A percentile compares a stretch with the other conserved stretches of the same genome.
Conservation (phyloP, 2,113 vertebrate genomes). For the Xyliphius kryptos region DNA sequence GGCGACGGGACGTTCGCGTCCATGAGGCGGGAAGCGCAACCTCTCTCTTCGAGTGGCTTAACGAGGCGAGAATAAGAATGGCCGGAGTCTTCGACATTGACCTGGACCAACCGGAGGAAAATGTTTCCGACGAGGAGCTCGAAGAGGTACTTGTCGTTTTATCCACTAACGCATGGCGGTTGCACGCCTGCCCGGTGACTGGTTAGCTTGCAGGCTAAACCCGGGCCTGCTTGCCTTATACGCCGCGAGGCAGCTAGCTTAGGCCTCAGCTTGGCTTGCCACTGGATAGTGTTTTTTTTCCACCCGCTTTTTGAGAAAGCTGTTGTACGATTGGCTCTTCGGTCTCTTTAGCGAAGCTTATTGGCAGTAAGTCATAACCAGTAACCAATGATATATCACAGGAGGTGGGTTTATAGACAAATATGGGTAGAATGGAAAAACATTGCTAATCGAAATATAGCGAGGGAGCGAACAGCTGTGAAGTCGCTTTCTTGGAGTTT, state of each 20-base stretch:
- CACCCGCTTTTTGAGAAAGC: slow-evolving; percentile 11
- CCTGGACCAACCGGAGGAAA: slow-evolving; percentile 87
- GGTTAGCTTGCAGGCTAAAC: slow-evolving; percentile 38
- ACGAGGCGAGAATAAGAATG: too few species aligned
- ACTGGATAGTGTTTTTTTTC: slow-evolving; percentile 4
- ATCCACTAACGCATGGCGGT: slow-evolving; percentile 40
- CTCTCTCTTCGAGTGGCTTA: slow-evolving; percentile 1
- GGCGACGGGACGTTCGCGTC: slow-evolving; percentile 68
- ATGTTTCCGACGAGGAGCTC: slow-evolving; percentile 81
- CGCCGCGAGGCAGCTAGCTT: slow-evolving; percentile 37
- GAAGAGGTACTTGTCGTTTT: slow-evolving; percentile 73
- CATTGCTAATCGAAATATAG: not conserved
- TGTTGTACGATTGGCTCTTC: not conserved
- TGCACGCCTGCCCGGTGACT: slow-evolving; percentile 16
- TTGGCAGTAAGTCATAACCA: too few species aligned
- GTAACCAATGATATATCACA: not conserved
- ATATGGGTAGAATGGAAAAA: not conserved
- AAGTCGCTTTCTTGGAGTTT: not conserved
- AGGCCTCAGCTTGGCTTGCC: slow-evolving; percentile 43
- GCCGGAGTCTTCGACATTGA: slow-evolving; percentile 84
- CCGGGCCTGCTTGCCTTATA: slow-evolving; percentile 45
- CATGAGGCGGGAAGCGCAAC: slow-evolving; percentile 56
- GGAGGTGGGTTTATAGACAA: not conserved
- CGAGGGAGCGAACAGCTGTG: slow-evolving; percentile 13
- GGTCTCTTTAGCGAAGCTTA: accelerated